Conservation (phyloP, 2,888 invertebrate species). For the Quadroppia sp. region DNA sequence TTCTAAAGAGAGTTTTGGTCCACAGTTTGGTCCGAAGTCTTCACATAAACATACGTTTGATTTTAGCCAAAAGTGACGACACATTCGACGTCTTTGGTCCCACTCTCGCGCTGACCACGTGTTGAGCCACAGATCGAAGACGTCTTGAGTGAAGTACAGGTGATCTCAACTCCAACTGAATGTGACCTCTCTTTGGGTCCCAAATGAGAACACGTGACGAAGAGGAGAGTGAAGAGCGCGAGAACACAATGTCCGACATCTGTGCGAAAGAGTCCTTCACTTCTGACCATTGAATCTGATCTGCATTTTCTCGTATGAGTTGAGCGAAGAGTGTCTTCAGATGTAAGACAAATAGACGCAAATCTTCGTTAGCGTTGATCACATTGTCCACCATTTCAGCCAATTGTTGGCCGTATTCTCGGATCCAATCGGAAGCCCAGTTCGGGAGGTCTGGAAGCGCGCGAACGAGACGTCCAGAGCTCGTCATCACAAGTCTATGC, state of each 20-base stretch:
- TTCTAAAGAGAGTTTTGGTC: too few relatives aligned
- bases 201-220: slow-evolving; percentile 35
- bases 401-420: neutral
- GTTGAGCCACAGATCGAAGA: neutral
- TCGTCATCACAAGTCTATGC: slow-evolving; percentile 7
- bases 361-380: neutral
- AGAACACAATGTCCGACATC: neutral
- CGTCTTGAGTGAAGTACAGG: neutral
- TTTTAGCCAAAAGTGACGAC: too few relatives aligned
- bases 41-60: slow-evolving; percentile 4
- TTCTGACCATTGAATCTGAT: slow-evolving; percentile 22
- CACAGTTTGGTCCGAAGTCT: too few relatives aligned
- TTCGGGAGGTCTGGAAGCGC: neutral
- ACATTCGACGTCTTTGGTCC: neutral
- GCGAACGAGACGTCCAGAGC: neutral
- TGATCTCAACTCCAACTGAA: slow-evolving; percentile 14
- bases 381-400: neutral
- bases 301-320: neutral
- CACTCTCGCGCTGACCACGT: neutral
- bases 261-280: neutral
- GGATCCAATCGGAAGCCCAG: neutral
- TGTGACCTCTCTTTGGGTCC: slow-evolving; percentile 31
- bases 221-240: neutral
- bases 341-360: neutral
- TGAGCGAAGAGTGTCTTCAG: neutral